Percentiles rank a stretch among this genome's conserved stretches.
These are phyloP conservation scores for Rhea americana DNA, from an alignment of 2,113 vertebrate species.

Conservation along the genomic window DNA sequence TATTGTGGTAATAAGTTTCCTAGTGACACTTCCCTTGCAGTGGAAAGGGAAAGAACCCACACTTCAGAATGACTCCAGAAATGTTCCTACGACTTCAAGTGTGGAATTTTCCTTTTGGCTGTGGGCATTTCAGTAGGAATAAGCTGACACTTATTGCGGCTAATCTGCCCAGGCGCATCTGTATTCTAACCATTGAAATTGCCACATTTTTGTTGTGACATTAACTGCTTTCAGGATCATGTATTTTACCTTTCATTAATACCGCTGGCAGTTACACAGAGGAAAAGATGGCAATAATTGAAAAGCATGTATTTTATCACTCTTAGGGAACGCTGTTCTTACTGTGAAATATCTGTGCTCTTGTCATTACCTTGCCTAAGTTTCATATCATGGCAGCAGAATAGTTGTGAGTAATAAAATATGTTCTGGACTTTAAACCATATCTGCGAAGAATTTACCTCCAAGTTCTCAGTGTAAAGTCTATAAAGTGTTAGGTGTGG, in stretches of 20 bases:
- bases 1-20: constrained; percentile 40
- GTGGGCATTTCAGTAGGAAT: neutral
- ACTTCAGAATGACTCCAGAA: neutral
- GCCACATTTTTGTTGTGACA: neutral
- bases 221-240: neutral
- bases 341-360: neutral
- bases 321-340: neutral
- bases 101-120: neutral
- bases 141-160: neutral
- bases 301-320: neutral
- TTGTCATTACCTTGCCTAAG: neutral
- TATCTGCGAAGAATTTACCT: neutral
- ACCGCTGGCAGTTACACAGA: neutral
- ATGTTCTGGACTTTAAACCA: constrained; percentile 25
- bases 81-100: neutral
- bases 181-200: neutral
- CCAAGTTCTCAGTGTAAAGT: neutral
- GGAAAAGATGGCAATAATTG: neutral
- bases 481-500: neutral
- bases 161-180: neutral
- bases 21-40: constrained; percentile 2
- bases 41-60: neutral
- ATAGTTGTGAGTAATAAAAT: neutral
- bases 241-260: neutral
- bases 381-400: neutral